These are phyloP conservation scores for Scolopax rusticola DNA, from an alignment of 2,797 vertebrate species.

Conservation along the genomic window DNA sequence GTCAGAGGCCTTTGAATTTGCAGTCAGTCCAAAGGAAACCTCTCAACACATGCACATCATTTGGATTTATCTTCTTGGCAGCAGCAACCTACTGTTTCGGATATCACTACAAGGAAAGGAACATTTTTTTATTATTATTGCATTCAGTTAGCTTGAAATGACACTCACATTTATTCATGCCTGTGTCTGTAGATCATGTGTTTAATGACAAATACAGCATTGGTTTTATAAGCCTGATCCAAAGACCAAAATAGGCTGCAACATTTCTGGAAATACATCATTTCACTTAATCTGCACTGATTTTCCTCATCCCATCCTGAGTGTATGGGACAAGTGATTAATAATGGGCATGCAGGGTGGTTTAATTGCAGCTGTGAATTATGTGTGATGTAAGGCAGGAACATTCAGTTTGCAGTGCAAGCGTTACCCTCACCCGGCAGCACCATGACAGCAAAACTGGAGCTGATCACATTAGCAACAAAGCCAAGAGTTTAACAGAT, in stretches of 20 bases:
- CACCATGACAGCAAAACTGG: neutral
- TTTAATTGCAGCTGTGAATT: neutral
- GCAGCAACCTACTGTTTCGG: neutral
- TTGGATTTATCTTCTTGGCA: neutral
- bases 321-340: rapidly evolving
- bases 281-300: neutral
- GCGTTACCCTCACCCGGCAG: neutral
- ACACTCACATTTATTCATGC: neutral
- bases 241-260: neutral
- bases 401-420: neutral
- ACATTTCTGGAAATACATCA: neutral
- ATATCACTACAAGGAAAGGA: neutral
- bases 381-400: neutral
- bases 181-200: neutral
- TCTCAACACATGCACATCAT: neutral
- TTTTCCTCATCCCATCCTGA: neutral
- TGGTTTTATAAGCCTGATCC: neutral
- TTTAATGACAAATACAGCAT: neutral
- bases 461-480: neutral
- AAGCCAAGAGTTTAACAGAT: neutral
- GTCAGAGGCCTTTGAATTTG: neutral
- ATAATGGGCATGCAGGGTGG: neutral
- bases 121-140: neutral
- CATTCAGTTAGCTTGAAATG: neutral
- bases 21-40: neutral